Conservation (phyloP, 1,140 invertebrate species). For the Steinernema khuongi region DNA sequence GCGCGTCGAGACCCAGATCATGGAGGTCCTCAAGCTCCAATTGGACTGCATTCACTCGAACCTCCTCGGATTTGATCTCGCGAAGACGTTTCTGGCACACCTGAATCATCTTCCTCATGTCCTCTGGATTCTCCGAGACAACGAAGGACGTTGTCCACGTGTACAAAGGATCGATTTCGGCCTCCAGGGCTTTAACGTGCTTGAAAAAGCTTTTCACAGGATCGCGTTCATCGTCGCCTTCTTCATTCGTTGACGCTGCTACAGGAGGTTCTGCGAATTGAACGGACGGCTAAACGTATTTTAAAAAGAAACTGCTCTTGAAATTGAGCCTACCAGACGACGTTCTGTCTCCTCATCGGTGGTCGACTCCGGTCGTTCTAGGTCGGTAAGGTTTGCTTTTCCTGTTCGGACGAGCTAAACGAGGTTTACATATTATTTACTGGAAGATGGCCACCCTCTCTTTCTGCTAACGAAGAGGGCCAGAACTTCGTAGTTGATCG, state of each 20-base stretch:
- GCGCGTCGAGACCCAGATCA: slow-evolving; percentile 31
- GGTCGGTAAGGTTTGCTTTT: slow-evolving; percentile 26
- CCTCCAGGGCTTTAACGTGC: slow-evolving; percentile 34
- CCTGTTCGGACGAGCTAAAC: slow-evolving; percentile 26
- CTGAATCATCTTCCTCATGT: slow-evolving; percentile 42
- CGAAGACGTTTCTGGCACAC: slow-evolving; percentile 48
- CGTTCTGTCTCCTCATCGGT: slow-evolving; percentile 23
- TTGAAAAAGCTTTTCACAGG: slow-evolving; percentile 34
- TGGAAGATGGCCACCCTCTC: not conserved
- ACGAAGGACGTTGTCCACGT: slow-evolving; percentile 41
- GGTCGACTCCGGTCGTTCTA: slow-evolving; percentile 13
- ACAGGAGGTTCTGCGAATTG: slow-evolving; percentile 7
- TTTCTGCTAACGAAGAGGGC: no score
- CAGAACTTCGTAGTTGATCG: no score
- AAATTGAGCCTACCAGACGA: slow-evolving; percentile 16
- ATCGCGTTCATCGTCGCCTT: slow-evolving; percentile 19
- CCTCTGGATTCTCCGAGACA: slow-evolving; percentile 28
- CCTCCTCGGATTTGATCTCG: slow-evolving; percentile 49
- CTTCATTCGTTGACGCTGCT: not conserved
- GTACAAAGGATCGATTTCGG: slow-evolving; percentile 38
- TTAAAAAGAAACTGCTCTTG: not conserved
- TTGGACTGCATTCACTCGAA: slow-evolving; percentile 42
- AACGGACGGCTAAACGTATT: slow-evolving; percentile 14
- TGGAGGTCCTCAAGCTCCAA: slow-evolving; percentile 46
- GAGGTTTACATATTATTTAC: slow-evolving; percentile 7